These are phyloP conservation scores for Gila robusta DNA, from an alignment of 2,797 vertebrate genomes.

Conservation along the genomic window DNA sequence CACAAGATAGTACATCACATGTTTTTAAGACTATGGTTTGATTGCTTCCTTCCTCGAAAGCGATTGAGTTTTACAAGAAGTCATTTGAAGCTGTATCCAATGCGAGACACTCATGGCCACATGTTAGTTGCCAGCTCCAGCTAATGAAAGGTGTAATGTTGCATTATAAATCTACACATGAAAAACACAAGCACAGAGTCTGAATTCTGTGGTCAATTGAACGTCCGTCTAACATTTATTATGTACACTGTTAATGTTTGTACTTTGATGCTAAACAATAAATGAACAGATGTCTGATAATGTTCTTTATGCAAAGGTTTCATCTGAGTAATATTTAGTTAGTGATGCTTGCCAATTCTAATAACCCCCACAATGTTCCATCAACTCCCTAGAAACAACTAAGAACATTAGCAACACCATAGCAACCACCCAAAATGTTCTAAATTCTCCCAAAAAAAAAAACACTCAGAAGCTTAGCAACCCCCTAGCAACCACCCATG, in stretches of 20 bases:
- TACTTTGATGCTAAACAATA: neutral
- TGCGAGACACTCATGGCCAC: slow-evolving; percentile 57
- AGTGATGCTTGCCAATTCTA: neutral
- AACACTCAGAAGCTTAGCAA: neutral
- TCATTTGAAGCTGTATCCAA: slow-evolving; percentile 57
- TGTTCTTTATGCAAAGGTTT: neutral
- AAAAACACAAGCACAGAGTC: slow-evolving; percentile 34
- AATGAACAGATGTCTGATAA: neutral
- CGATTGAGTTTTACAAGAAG: slow-evolving; percentile 72
- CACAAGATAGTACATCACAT: neutral
- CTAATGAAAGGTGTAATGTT: slow-evolving; percentile 59
- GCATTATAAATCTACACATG: slow-evolving; percentile 52
- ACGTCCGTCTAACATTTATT: slow-evolving; percentile 3
- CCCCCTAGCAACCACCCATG: neutral
- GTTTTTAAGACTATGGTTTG: neutral
- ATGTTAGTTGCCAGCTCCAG: slow-evolving; percentile 65
- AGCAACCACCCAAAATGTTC: neutral
- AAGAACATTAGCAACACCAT: neutral
- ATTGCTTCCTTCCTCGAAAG: slow-evolving; percentile 41
- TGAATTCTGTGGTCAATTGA: slow-evolving; percentile 20
- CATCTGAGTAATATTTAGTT: neutral
- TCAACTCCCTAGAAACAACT: too few species aligned
- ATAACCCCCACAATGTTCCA: neutral
- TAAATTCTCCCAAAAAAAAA: neutral
- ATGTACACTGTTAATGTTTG: slow-evolving; percentile 5